Base-by-base conservation (phyloP, 2,113 vertebrate genomes). In the Protomyctophum bolini region DNA sequence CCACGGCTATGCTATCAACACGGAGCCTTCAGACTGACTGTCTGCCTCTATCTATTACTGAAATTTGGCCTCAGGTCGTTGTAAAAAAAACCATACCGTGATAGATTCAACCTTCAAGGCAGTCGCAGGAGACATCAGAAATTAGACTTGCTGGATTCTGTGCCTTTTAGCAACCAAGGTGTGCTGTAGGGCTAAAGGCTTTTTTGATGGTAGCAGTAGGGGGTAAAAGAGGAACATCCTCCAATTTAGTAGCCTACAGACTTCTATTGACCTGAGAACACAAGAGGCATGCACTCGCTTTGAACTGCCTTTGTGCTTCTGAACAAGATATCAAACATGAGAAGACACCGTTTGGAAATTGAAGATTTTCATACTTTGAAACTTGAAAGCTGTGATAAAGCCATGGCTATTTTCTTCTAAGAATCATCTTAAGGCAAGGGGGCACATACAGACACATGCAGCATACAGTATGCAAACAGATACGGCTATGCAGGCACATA, bases 1-100 rank as follows among this genome's bases (percentile, higher is more conserved):
- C 66, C 63, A 75, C 62, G 65, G 76, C 72, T 70, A 68, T 51
- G 10, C 60, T 51, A 75, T 69, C 70, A 62, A 56, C 60, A 12
- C 55, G 10, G 46, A 41, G 69, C 45, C 2, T 58, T 49, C 54
- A n/a, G 7, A 59, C 58, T 15, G 7, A 59, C 58, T 41, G 15
- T 33, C 64, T 14, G 28, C 10, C 29, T 64, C 29, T 41, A 64
- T 55, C 41, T 52, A 47, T 14, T 54, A 50, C 46, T 41, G 61
- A 12, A 63, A 56, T 50, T 56, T 69, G 48, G 47, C 66, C 45
- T 58, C 45, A 4, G 73, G 50, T 68, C 63, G 46, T 75, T 71
- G 72, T 67, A 63, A 12, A 68, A 12, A 41, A 41, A 41, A 41
- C 3, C 58, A 47, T 10, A 41, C 47, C 56, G 14, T 0, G 3